Conservation (phyloP, 2,888 invertebrate species). For the Pollenia labialis region DNA sequence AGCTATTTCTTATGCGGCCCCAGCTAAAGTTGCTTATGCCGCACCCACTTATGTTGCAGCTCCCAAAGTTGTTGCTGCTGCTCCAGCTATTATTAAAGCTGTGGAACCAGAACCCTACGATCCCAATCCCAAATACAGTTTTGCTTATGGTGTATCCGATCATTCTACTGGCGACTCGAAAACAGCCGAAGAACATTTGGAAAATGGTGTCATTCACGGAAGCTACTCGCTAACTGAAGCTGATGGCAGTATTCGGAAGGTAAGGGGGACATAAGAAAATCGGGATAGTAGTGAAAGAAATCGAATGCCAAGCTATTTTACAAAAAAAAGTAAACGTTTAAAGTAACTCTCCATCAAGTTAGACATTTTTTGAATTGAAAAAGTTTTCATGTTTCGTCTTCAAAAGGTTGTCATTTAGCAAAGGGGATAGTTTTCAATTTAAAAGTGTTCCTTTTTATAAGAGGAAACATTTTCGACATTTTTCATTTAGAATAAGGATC, state of each 20-base stretch:
- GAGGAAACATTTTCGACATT: no score
- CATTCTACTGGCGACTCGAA: conserved; percentile 87
- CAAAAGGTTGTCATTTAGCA: no score
- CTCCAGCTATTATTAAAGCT: conserved; percentile 80
- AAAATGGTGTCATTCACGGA: conserved; percentile 88
- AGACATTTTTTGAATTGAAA: no score
- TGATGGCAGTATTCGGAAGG: conserved; percentile 86
- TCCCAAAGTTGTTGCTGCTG: conserved; percentile 77
- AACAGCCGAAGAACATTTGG: conserved; percentile 85
- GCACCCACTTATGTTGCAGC: conserved; percentile 71
- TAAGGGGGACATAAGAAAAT: conserved; percentile 1
- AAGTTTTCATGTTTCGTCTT: no score
- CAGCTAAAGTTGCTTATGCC: conserved; percentile 72
- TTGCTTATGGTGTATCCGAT: conserved; percentile 89
- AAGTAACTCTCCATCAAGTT: no score
- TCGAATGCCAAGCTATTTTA: no score
- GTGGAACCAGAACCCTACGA: conserved; percentile 79
- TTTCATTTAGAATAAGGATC: no score
- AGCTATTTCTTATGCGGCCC: conserved; percentile 70
- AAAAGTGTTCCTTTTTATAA: no score
- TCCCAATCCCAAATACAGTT: conserved; percentile 87
- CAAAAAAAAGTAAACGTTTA: no score
- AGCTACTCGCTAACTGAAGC: conserved; percentile 87
- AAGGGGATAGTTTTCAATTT: no score
- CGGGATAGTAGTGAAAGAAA: background rate